Base-by-base conservation (phyloP, 2,888 invertebrate species). In the Meghimatium bilineatum region DNA sequence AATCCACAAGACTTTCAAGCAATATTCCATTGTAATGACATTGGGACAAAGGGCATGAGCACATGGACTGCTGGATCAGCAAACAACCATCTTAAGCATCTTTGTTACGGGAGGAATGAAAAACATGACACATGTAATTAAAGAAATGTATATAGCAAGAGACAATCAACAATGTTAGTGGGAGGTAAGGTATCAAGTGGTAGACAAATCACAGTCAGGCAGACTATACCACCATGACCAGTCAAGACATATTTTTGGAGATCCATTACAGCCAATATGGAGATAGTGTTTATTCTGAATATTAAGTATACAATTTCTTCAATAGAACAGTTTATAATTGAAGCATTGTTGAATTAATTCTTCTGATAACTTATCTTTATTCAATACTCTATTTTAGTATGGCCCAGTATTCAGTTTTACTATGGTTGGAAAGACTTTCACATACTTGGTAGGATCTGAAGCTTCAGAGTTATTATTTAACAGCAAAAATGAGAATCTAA, bases 361-460 rank as follows among this genome's bases (percentile, higher is more conserved):
- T 63, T 63, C 60, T n/a, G 26, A 63, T 63, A 63, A 1, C 60
- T 63, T n/a, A 3, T n/a, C 5, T n/a, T 63, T 20, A n/a, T 63
- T 63, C n/a, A 23, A 8, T 63, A n/a, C 60, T 71, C 26, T 32
- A 36, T 76, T 44, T 26, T 6, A 92, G 92, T 90, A 92, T 89
- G 92, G 92, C 1, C 91, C 92, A 8, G 92, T 92, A 78, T 92
- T 92, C 88, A 92, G 90, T 63, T 91, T 92, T 80, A 90, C 90
- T 14, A 92, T 92, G 92, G 90, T 92, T 66, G 92, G 92, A 1
- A 91, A 91, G 77, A 92, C 90, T 12, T 92, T 92, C 88, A 92
- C 92, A 23, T 92, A 91, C 84, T 88, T 92, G 49, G 80, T 92
- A 29, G 92, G 91, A 1, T 89, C 91, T 20, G 91, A 92, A 26